Evolutionary conservation across 2,797 vertebrate genomes (phyloP), one percentile per base, ranked within the genome.

Genomic region (Austrolebias charrua): DNA sequence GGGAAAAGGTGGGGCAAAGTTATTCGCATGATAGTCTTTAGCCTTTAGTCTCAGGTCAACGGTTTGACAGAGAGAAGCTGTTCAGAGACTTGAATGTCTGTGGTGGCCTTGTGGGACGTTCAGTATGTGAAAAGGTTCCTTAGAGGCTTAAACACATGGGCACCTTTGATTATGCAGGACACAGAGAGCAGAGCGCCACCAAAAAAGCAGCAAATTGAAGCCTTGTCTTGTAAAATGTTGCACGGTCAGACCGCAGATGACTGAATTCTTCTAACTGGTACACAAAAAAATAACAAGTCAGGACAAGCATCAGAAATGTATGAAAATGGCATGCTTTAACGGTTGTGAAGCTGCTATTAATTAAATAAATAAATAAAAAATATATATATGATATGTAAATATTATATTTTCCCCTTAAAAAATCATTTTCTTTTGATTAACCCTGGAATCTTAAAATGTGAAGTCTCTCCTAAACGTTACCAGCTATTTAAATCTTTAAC

Each of bases 41-140:
- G 63, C 66, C 73, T 81, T 78, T 75, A 71, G 69, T 78, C 76
- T 64, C 33, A 60, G 71, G 83, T 81, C 78, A 73, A 51, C 35
- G 62, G 66, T 64, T 78, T 61, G 54, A 66, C 24, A 20, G 56
- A 76, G 52, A 42, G 76, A 75, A 71, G 65, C 55, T 61, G 62
- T 63, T 58, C 71, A 72, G 28, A 75, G 74, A 84, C 66, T 81
- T 83, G 68, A 83, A 85, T 81, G 81, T 69, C 48, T 60, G 54
- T 33, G 59, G 55, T 66, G 69, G 61, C 75, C 79, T 75, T 74
- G 63, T 82, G 85, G 84, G 81, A 85, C 59, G 58, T 69, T 35
- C 49, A 77, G 60, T 70, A 66, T 69, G 73, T 0, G 11, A 71
- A 64, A 83, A 73, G 57, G 18, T 59, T 68, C 69, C 73, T 60